Conservation (phyloP, 23 tunicate species). For the Oikopleura vanhoeffeni region DNA sequence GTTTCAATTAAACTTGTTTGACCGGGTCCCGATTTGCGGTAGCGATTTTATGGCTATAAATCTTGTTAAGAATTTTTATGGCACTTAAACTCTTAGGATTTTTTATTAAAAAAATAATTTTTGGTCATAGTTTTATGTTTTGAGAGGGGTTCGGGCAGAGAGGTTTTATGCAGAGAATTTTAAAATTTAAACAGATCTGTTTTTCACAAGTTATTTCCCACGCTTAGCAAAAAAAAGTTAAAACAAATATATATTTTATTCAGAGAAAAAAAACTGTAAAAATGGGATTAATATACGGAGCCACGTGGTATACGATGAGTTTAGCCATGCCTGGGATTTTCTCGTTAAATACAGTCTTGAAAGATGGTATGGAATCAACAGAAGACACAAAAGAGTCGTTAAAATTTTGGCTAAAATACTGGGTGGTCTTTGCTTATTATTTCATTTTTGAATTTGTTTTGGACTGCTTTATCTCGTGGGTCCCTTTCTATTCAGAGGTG, state of each 20-base stretch:
- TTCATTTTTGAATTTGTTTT: neutral
- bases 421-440: constrained; percentile 10
- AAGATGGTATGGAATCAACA: neutral
- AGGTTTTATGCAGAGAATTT: too few species aligned
- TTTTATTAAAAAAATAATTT: too few species aligned
- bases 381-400: neutral
- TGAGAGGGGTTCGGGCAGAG: too few species aligned
- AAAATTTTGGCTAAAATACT: constrained; percentile 3
- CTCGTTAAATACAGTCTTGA: neutral
- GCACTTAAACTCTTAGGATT: too few species aligned
- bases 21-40: too few species aligned
- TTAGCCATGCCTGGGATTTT: neutral
- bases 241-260: neutral
- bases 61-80: too few species aligned
- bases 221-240: too few species aligned
- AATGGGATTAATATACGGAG: constrained; percentile 9
- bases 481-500: constrained; percentile 14
- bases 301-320: neutral
- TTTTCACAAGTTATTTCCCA: too few species aligned
- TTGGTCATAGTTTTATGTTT: too few species aligned
- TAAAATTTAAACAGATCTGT: too few species aligned
- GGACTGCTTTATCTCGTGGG: constrained; percentile 6
- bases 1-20: too few species aligned
- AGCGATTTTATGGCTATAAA: too few species aligned
- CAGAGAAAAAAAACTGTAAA: neutral